phyloP scores from a whole-genome alignment of 2,888 invertebrate species.

The Brenthis hecate region DNA sequence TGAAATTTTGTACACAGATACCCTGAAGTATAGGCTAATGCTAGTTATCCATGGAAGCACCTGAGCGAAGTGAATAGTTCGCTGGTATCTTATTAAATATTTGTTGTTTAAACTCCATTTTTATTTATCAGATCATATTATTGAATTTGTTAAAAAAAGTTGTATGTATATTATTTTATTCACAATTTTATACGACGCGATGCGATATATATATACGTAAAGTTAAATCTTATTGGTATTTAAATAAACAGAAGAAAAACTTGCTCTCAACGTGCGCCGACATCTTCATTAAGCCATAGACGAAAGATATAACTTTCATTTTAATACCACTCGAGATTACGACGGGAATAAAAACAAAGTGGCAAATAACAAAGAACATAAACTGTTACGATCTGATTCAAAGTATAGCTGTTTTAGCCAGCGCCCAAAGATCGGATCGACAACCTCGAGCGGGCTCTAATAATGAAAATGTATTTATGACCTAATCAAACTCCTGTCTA shows the following conservation, averaged over 20 bases:
- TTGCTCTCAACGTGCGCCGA: slow-evolving; percentile 4
- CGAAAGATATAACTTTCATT: slow-evolving; percentile 23
- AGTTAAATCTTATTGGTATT: background rate
- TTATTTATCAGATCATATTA: too few relatives aligned
- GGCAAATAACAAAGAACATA: slow-evolving; percentile 33
- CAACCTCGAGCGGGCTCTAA: slow-evolving; percentile 58
- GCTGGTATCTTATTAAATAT: too few relatives aligned
- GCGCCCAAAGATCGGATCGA: slow-evolving; percentile 28
- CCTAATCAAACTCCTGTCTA: slow-evolving; percentile 80
- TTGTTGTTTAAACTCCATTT: too few relatives aligned
- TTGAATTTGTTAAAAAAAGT: too few relatives aligned
- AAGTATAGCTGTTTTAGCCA: slow-evolving; percentile 27
- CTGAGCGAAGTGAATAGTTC: too few relatives aligned
- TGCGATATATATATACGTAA: too few relatives aligned
- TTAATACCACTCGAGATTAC: slow-evolving; percentile 35
- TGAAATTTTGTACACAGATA: too few relatives aligned
- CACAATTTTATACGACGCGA: too few relatives aligned
- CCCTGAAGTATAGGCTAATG: too few relatives aligned
- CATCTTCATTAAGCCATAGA: slow-evolving; percentile 10
- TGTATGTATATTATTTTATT: too few relatives aligned
- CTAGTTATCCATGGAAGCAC: too few relatives aligned
- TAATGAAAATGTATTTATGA: slow-evolving; percentile 82
- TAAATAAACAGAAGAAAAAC: slow-evolving; percentile 3
- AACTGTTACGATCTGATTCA: slow-evolving; percentile 32
- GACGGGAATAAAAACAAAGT: slow-evolving; percentile 36